Conservation (phyloP, 2,888 invertebrate genomes). For the Aphidoletes aphidimyza region DNA sequence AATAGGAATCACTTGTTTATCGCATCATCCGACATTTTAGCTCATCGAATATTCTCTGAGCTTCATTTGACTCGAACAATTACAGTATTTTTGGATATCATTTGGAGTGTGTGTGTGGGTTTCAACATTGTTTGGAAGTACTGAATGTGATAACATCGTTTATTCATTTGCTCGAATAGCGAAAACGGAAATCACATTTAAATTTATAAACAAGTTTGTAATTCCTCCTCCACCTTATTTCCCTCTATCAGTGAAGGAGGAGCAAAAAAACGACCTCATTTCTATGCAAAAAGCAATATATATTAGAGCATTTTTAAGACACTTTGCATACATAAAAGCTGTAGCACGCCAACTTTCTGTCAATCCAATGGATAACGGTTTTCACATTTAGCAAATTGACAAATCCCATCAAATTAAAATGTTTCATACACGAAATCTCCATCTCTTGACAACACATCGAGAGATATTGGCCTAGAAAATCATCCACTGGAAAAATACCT, state of each 20-base stretch:
- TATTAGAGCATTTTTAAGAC: background rate
- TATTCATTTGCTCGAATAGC: background rate
- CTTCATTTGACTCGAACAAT: background rate
- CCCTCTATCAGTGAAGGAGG: background rate
- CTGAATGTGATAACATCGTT: background rate
- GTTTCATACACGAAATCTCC: background rate
- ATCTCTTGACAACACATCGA: background rate
- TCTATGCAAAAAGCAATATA: too few species aligned
- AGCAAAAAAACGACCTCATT: too few species aligned
- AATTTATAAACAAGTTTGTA: background rate
- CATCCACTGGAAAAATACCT: background rate
- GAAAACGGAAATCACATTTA: background rate
- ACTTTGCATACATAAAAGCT: too few species aligned
- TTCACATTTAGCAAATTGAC: constrained; percentile 19
- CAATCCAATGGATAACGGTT: background rate
- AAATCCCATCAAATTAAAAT: constrained; percentile 25
- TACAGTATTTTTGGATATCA: background rate
- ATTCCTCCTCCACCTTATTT: background rate
- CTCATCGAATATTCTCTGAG: background rate
- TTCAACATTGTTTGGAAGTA: background rate
- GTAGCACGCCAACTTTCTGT: too few species aligned
- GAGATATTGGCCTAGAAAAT: background rate
- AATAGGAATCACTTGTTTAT: background rate
- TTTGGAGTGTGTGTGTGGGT: background rate
- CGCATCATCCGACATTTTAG: background rate